These are phyloP conservation scores for Acleris literana DNA, from an alignment of 2,888 invertebrate genomes.

Conservation along the genomic window DNA sequence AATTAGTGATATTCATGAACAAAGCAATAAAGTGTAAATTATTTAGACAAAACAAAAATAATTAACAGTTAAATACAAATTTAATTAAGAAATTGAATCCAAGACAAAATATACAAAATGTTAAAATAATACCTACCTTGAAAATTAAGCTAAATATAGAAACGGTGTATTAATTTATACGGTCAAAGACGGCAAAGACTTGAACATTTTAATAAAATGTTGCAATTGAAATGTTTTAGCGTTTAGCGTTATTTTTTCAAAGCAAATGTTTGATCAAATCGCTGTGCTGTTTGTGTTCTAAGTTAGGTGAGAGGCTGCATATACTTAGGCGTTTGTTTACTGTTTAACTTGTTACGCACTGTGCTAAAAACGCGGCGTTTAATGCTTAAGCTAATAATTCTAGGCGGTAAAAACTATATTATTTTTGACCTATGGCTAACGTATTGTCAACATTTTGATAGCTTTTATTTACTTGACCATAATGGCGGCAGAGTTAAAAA, in stretches of 20 bases:
- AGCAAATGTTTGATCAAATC: constrained; percentile 36
- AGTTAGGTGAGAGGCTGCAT: constrained; percentile 38
- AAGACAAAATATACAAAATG: neutral
- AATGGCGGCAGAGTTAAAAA: too few species aligned
- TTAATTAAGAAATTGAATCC: too few species aligned
- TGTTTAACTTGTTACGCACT: constrained; percentile 33
- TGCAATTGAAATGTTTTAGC: constrained; percentile 5
- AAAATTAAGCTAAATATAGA: too few species aligned
- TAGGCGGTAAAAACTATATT: neutral
- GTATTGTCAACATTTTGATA: too few species aligned
- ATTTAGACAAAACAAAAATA: too few species aligned
- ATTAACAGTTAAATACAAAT: too few species aligned
- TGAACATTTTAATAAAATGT: constrained; percentile 1
- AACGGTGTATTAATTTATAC: too few species aligned
- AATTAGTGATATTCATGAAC: too few species aligned
- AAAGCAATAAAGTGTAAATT: too few species aligned
- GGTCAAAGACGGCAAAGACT: neutral
- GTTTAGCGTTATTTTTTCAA: constrained; percentile 32
- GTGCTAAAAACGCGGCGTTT: neutral
- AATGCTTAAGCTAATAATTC: neutral
- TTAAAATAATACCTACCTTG: too few species aligned
- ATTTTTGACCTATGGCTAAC: too few species aligned
- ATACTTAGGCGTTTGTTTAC: constrained; percentile 34
- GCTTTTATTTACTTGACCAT: too few species aligned
- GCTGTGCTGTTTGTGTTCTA: constrained; percentile 32